Conservation (phyloP, 2,797 vertebrate genomes). For the Danio tinwini region DNA sequence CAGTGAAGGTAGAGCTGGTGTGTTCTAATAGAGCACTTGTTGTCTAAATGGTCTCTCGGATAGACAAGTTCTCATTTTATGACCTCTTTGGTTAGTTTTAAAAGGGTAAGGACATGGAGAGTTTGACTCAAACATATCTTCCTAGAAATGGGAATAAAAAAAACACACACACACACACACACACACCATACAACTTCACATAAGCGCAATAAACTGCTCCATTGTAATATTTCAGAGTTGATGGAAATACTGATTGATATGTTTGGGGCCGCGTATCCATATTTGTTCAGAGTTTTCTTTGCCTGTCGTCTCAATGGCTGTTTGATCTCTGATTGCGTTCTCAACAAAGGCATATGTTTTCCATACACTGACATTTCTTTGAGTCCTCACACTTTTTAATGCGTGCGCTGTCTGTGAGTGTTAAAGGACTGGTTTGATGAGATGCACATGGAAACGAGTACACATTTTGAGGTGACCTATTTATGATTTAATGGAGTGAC, state of each 20-base stretch:
- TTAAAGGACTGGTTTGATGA: constrained; percentile 24
- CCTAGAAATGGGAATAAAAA: constrained; percentile 34
- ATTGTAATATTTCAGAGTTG: constrained; percentile 68
- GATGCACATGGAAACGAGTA: constrained; percentile 44
- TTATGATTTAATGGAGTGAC: constrained; percentile 43
- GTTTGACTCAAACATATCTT: constrained; percentile 45
- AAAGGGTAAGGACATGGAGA: constrained; percentile 35
- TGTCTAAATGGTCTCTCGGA: constrained; percentile 54
- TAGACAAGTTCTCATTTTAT: constrained; percentile 44
- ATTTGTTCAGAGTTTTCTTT: constrained; percentile 55
- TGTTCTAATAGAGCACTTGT: constrained; percentile 49
- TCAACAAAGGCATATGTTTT: constrained; percentile 67
- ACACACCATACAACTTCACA: constrained; percentile 34
- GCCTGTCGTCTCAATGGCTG: constrained; percentile 56
- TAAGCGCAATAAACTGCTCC: constrained; percentile 63
- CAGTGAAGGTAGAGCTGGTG: constrained; percentile 48
- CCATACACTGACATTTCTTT: constrained; percentile 48
- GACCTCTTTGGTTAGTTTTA: constrained; percentile 50
- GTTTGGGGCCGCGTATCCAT: constrained; percentile 58
- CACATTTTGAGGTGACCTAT: constrained; percentile 42
- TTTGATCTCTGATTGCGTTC: constrained; percentile 70
- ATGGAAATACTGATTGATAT: constrained; percentile 73
- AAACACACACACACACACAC: no score
- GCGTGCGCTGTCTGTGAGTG: constrained; percentile 28
- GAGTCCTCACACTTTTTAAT: constrained; percentile 34